Percentiles rank a stretch among this genome's conserved stretches.
Evolutionary conservation across 1,140 invertebrate genomes (phyloP).

Genomic region (Hydropsyche tenuis): DNA sequence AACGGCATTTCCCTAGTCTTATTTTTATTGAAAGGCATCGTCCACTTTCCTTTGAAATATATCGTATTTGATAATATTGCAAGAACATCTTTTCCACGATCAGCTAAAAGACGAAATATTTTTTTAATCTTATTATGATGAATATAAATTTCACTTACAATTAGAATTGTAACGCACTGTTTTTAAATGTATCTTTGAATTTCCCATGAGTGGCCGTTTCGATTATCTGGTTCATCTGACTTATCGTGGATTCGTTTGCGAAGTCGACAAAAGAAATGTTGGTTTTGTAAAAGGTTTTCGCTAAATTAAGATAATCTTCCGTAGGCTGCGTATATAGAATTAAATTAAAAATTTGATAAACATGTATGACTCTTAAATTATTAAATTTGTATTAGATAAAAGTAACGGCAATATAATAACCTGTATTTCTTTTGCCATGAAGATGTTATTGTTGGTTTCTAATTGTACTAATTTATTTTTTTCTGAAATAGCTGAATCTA

Average conservation of each 20-base stretch:
- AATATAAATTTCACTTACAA: too few species aligned
- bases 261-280: neutral
- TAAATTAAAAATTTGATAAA: too few species aligned
- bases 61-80: slow-evolving; percentile 80
- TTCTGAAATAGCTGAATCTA: neutral
- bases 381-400: too few species aligned
- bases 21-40: slow-evolving; percentile 68
- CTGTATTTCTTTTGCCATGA: neutral
- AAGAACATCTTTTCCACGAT: slow-evolving; percentile 65
- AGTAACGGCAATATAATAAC: neutral
- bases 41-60: slow-evolving; percentile 85
- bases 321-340: too few species aligned
- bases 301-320: neutral
- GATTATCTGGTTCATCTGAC: neutral
- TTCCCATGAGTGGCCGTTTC: neutral
- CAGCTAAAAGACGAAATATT: slow-evolving; percentile 52
- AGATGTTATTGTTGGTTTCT: neutral
- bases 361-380: too few species aligned
- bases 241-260: neutral
- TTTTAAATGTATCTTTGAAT: neutral
- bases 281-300: neutral
- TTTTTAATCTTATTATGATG: neutral
- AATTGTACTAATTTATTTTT: neutral
- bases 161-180: too few species aligned
- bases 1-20: slow-evolving; percentile 65